Percentiles rank a stretch among this genome's conserved stretches.
Conservation (phyloP, 2,113 vertebrate species). For the Melanerpes formicivorus region DNA sequence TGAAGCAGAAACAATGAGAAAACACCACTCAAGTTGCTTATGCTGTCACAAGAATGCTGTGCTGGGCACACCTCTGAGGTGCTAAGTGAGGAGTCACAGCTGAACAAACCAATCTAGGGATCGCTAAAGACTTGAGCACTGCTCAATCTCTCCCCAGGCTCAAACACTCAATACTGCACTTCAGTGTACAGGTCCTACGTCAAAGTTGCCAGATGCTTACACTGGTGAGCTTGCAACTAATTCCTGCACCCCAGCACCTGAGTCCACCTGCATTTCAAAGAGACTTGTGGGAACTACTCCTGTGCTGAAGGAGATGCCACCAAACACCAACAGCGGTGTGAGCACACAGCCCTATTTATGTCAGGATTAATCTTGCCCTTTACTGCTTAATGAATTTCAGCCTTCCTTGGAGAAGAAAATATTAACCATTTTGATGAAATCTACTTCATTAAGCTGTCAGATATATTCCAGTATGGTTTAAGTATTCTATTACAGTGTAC, state of each 20-base stretch:
- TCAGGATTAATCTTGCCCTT: neutral
- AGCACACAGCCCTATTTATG: neutral
- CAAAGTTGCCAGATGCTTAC: neutral
- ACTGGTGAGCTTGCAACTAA: neutral
- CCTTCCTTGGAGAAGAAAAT: neutral
- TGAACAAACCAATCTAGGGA: neutral
- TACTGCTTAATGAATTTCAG: neutral
- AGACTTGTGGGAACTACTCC: neutral
- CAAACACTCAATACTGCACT: neutral
- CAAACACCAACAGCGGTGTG: neutral
- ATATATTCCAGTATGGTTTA: neutral
- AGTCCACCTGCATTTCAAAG: neutral
- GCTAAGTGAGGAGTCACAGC: neutral
- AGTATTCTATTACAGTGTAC: neutral
- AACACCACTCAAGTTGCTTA: neutral
- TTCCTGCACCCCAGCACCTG: neutral
- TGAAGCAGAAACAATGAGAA: neutral
- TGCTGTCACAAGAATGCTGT: neutral
- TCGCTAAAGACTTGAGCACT: accelerated
- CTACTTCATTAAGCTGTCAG: neutral
- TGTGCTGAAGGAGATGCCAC: neutral
- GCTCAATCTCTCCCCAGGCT: neutral
- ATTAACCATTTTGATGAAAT: neutral
- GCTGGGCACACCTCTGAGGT: no score
- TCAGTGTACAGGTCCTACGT: neutral